Percentiles rank a stretch among this genome's conserved stretches.
These are phyloP conservation scores for Drosophila tani DNA, from an alignment of 1,140 invertebrate species.

Conservation along the genomic window DNA sequence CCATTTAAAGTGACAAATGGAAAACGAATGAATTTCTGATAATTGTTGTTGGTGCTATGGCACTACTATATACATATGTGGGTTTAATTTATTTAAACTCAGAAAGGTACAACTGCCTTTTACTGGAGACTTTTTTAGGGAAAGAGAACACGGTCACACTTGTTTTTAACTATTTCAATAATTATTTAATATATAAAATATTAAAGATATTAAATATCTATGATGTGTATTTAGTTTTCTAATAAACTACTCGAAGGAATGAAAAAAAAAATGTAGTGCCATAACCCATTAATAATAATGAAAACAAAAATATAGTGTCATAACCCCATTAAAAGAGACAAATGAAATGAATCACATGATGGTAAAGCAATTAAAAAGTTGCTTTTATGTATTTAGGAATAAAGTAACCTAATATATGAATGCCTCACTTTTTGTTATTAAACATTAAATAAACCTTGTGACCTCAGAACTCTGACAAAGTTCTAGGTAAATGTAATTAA, in stretches of 20 bases:
- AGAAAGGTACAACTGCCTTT: no score
- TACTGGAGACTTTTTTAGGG: neutral
- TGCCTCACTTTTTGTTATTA: neutral
- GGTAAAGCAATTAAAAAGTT: neutral
- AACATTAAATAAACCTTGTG: neutral
- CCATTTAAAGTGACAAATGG: no score
- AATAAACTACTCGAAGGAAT: no score
- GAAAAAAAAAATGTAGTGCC: neutral
- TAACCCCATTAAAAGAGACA: neutral
- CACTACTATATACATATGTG: slow-evolving; percentile 3
- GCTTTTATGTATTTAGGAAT: neutral
- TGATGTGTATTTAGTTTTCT: no score
- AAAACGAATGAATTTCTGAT: neutral
- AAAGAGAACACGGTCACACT: neutral
- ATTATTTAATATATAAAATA: no score
- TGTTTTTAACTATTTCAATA: no score
- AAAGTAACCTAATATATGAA: neutral
- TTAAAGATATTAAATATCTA: no score
- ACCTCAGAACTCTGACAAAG: neutral
- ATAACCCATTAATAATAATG: neutral
- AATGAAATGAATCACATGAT: neutral
- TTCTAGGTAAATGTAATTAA: neutral
- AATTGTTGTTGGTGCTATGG: neutral
- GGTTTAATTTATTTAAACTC: no score
- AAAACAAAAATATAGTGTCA: neutral